Conservation (phyloP, 2,888 invertebrate species). For the Drosophila hawaiiensis region DNA sequence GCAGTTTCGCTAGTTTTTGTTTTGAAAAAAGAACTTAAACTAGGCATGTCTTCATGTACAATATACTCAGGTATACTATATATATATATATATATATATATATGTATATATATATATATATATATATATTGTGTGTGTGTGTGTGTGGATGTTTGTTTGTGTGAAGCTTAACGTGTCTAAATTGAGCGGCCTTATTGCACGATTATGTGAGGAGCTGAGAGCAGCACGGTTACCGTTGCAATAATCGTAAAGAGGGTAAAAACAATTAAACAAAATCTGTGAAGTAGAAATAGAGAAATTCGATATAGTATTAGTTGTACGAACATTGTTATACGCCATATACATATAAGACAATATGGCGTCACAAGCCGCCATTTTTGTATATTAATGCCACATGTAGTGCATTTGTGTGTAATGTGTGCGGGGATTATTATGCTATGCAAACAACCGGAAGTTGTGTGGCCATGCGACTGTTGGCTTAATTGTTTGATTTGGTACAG, state of each 20-base stretch:
- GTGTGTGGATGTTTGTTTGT: constrained; percentile 24
- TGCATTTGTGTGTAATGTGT: constrained; percentile 9
- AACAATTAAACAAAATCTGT: constrained; percentile 96
- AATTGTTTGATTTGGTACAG: constrained; percentile 71
- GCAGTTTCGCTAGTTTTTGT: constrained; percentile 62
- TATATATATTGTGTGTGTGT: constrained; percentile 24
- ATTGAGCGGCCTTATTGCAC: constrained; percentile 89
- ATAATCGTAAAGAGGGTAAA: constrained; percentile 97
- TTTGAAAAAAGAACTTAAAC: constrained; percentile 74
- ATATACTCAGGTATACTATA: constrained; percentile 32
- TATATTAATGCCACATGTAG: constrained; percentile 52
- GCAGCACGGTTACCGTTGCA: constrained; percentile 95
- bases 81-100: constrained; percentile 23
- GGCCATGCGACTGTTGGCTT: constrained; percentile 46
- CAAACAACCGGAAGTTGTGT: constrained; percentile 70
- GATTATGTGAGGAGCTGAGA: constrained; percentile 97
- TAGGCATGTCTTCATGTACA: constrained; percentile 47
- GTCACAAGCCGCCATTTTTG: constrained; percentile 41
- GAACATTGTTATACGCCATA: background rate
- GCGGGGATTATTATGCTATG: constrained; percentile 14
- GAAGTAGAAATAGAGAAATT: constrained; percentile 65
- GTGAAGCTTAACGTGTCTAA: constrained; percentile 64
- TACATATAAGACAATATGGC: constrained; percentile 51
- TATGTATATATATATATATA: constrained; percentile 16
- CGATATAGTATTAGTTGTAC: constrained; percentile 7